phyloP scores from a whole-genome alignment of 2,113 vertebrate species.

The Myocastor coypus region DNA sequence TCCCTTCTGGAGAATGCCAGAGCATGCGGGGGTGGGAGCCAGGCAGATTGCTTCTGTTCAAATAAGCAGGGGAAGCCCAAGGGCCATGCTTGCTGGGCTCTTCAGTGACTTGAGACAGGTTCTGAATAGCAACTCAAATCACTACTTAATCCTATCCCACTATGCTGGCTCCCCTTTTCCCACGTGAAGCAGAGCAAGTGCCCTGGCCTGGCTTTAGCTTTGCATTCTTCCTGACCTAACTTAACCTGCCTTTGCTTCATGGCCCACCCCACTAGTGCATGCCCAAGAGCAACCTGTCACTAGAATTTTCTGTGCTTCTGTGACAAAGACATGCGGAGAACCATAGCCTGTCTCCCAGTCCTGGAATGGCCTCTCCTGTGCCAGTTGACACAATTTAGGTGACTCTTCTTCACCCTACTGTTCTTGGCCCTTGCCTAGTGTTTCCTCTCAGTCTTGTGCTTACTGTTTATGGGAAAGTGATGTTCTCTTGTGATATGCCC shows the following conservation, averaged over 20 bases:
- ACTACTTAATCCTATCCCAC: not conserved
- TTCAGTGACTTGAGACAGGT: not conserved
- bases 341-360: not conserved
- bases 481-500: not conserved
- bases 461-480: too few species aligned
- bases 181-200: not conserved
- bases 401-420: accelerated
- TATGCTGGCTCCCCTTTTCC: not conserved
- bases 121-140: not conserved
- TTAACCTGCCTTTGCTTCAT: not conserved
- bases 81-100: not conserved
- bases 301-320: too few species aligned
- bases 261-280: too few species aligned
- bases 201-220: not conserved
- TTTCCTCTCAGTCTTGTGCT: not conserved
- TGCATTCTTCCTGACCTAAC: not conserved
- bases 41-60: slow-evolving; percentile 26
- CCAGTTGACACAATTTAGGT: not conserved
- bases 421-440: not conserved
- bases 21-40: not conserved
- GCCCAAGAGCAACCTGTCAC: not conserved
- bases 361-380: not conserved
- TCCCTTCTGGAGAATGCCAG: not conserved
- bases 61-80: not conserved
- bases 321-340: not conserved